Percentiles rank a stretch among this genome's conserved stretches.
Evolutionary conservation across 2,888 invertebrate species (phyloP).

Genomic region (Drosophila nr. fundita): DNA sequence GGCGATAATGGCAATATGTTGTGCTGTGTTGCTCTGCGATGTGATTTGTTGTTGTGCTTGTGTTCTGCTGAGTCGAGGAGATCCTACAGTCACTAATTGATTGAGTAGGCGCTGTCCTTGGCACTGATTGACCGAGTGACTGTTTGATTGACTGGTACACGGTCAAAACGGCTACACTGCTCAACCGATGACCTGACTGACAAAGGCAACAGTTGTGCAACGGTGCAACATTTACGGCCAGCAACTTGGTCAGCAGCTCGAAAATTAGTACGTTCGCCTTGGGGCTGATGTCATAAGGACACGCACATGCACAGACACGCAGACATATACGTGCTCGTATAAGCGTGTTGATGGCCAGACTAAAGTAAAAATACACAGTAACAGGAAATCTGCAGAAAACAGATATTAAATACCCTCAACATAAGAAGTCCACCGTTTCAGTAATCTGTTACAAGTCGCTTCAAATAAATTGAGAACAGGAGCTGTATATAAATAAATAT

Average conservation of each 20-base stretch:
- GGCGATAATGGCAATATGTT: constrained; percentile 51
- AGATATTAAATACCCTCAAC: neutral
- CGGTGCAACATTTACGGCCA: constrained; percentile 7
- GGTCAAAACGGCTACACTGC: constrained; percentile 12
- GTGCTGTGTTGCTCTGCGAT: constrained; percentile 2
- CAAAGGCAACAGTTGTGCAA: constrained; percentile 4
- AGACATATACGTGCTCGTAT: constrained; percentile 9
- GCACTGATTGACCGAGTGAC: constrained; percentile 56
- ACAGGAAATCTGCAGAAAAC: neutral
- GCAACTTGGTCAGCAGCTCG: constrained; percentile 1
- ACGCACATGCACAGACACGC: constrained; percentile 11
- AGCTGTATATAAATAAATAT: neutral
- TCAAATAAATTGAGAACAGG: neutral
- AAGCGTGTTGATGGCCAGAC: constrained; percentile 38
- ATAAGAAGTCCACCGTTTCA: neutral
- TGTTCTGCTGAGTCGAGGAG: neutral
- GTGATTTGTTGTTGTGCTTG: neutral
- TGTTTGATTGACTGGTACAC: constrained; percentile 38
- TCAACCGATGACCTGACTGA: constrained; percentile 9
- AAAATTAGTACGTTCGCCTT: constrained; percentile 20
- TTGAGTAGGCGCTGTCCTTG: constrained; percentile 59
- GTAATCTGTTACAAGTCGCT: neutral
- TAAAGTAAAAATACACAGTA: constrained; percentile 25
- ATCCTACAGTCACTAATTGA: constrained; percentile 54
- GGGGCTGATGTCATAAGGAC: neutral